Evolutionary conservation across 2,888 invertebrate genomes (phyloP).

Genomic region (Smittia sp.): DNA sequence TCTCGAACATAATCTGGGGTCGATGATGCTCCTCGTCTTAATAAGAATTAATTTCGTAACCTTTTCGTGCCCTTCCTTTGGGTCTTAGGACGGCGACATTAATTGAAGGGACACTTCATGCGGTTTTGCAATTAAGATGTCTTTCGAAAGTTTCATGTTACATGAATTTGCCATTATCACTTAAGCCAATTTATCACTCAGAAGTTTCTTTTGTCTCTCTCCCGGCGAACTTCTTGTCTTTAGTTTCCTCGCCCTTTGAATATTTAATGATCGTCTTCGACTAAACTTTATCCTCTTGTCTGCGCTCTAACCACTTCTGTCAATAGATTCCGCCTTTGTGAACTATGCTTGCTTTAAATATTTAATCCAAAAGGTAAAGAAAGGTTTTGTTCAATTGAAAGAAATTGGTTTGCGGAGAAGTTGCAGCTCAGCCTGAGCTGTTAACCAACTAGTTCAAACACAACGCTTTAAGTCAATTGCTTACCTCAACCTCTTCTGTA

Average conservation of each 20-base stretch:
- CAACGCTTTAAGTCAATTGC: too few relatives aligned
- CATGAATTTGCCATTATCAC: constrained; percentile 40
- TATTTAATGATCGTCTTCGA: constrained; percentile 24
- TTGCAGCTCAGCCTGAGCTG: background rate
- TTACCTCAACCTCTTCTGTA: too few relatives aligned
- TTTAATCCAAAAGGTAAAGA: background rate
- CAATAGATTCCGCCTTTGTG: constrained; percentile 24
- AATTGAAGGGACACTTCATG: constrained; percentile 19
- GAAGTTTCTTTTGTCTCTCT: background rate
- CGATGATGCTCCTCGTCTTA: constrained; percentile 15
- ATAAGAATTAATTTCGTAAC: constrained; percentile 36
- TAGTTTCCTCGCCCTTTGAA: background rate
- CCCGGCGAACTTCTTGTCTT: background rate
- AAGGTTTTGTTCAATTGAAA: background rate
- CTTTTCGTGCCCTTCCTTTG: background rate
- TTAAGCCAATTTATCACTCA: constrained; percentile 36
- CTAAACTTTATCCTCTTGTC: background rate
- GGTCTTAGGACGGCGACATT: background rate
- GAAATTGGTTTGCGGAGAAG: background rate
- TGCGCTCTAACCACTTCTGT: background rate
- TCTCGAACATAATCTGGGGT: background rate
- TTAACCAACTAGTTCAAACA: too few relatives aligned
- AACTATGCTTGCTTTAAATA: background rate
- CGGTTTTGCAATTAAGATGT: constrained; percentile 15
- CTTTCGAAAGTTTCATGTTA: constrained; percentile 33